Base-by-base conservation (phyloP, 2,888 invertebrate species). In the Hetaerina titia region DNA sequence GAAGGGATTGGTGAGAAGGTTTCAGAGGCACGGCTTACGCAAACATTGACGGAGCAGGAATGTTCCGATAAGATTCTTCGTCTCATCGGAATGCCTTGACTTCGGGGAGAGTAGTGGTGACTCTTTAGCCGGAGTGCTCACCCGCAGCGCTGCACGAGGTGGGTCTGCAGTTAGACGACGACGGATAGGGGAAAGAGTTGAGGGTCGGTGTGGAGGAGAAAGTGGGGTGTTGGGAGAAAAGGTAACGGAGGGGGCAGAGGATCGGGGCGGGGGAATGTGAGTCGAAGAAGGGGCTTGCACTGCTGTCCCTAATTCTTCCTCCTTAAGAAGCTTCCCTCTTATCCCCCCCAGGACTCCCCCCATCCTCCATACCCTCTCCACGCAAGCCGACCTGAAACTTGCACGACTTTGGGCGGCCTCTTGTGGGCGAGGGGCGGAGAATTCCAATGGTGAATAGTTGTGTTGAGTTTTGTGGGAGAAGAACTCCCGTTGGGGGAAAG, bases 1-100 rank as follows among this genome's bases (percentile, higher is more conserved):
- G 13, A 17, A 60, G 2, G 81, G 81, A 25, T 13, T 19, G n/a
- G n/a, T 5, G 69, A 22, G 69, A 7, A n/a, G 81, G 81, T 81
- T 31, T 31, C 81, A 81, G 45, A 81, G 81, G 81, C 11, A 45
- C 45, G 81, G 81, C 81, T 81, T 31, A 81, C 25, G 81, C 81
- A 81, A 81, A 81, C 81, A 81, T 81, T 81, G 81, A 81, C 81
- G 81, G 81, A 81, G 81, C 81, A 81, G 81, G 81, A 81, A 81
- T 81, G 81, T 81, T 81, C 81, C 81, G 81, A 81, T 81, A 81
- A 81, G 25, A 81, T 81, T 81, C 81, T 81, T 81, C 31, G 31
- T 31, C 81, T 31, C 81, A 81, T 81, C 31, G 81, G 81, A 81
- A 81, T 81, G 31, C 81, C 81, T 81, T 13, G 81, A 81, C 81